phyloP scores from a whole-genome alignment of 2,888 invertebrate genomes.

The Leucania comma region DNA sequence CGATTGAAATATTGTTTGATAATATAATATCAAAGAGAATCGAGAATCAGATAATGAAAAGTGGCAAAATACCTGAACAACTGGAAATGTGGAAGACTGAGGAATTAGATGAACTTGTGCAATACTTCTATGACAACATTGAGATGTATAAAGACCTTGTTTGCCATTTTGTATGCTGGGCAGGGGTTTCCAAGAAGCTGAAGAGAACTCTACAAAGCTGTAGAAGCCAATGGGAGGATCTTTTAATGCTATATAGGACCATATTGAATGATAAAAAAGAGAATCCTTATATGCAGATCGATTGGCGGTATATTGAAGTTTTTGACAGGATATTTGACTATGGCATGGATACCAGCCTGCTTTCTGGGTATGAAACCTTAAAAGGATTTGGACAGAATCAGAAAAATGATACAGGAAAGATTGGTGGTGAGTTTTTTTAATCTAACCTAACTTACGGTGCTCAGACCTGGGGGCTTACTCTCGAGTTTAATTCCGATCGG shows the following conservation, averaged over 20 bases:
- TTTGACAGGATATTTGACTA: conserved; percentile 88
- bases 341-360: conserved; percentile 82
- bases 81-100: conserved; percentile 71
- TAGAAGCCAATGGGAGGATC: conserved; percentile 79
- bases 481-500: too few relatives aligned
- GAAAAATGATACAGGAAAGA: conserved; percentile 64
- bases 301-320: conserved; percentile 86
- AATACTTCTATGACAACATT: conserved; percentile 81
- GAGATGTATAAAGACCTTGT: conserved; percentile 82
- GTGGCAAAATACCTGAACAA: conserved; percentile 42
- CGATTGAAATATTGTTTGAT: conserved; percentile 81
- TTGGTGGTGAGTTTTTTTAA: conserved; percentile 72
- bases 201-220: conserved; percentile 70
- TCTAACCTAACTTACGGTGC: too few relatives aligned
- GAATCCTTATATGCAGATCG: conserved; percentile 83
- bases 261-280: conserved; percentile 84
- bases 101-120: conserved; percentile 78
- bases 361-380: conserved; percentile 74
- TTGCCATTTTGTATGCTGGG: conserved; percentile 84
- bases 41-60: conserved; percentile 68
- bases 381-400: conserved; percentile 54
- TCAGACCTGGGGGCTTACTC: too few relatives aligned
- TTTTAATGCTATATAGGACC: conserved; percentile 77
- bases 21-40: conserved; percentile 81
- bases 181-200: conserved; percentile 74